These are phyloP conservation scores for Nyctalus aviator DNA, from an alignment of 2,797 vertebrate species.

Conservation along the genomic window DNA sequence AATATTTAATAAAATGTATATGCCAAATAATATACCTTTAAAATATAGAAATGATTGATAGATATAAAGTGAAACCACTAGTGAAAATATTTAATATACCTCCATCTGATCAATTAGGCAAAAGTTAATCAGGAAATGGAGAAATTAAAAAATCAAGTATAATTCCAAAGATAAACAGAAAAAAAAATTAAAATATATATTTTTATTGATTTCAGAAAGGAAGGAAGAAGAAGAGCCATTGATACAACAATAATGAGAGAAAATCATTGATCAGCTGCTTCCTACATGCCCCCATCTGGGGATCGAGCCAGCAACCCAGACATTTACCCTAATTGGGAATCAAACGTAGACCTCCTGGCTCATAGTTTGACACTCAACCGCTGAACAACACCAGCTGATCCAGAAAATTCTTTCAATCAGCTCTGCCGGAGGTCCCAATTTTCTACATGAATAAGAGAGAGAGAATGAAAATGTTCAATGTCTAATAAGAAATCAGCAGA, in stretches of 20 bases:
- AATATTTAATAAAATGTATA: not conserved
- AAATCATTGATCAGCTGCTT: not conserved
- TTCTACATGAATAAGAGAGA: not conserved
- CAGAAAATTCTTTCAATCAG: not conserved
- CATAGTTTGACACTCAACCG: not conserved
- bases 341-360: not conserved
- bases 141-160: not conserved
- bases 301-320: not conserved
- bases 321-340: not conserved
- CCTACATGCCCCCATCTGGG: too few relatives aligned
- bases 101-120: not conserved
- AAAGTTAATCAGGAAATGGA: slow-evolving; percentile 4
- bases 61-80: not conserved
- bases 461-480: not conserved
- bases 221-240: not conserved
- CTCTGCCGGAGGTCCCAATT: not conserved
- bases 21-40: not conserved
- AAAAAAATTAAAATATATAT: too few relatives aligned
- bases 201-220: not conserved
- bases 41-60: not conserved
- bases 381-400: not conserved
- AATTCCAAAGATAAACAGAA: not conserved
- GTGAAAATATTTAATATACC: not conserved
- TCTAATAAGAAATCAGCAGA: not conserved
- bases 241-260: not conserved